These are phyloP conservation scores for Papilio dardanus DNA, from an alignment of 1,140 invertebrate species.

Conservation along the genomic window DNA sequence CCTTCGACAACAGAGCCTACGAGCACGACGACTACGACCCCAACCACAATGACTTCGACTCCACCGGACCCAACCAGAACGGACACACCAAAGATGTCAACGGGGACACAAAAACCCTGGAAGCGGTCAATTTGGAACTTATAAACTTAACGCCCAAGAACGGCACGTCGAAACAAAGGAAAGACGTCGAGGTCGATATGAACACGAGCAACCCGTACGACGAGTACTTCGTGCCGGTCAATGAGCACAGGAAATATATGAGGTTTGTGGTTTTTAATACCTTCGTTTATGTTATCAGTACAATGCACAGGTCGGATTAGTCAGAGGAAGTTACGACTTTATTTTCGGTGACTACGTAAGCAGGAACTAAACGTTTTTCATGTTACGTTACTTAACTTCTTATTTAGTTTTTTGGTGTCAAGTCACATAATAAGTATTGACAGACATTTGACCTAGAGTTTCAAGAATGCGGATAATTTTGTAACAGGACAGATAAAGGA, in stretches of 20 bases:
- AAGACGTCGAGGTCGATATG: conserved; percentile 88
- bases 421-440: background rate
- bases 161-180: conserved; percentile 82
- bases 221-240: conserved; percentile 92
- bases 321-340: background rate
- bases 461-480: no score
- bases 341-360: background rate
- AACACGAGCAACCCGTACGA: conserved; percentile 87
- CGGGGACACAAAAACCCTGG: conserved; percentile 77
- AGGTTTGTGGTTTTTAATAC: conserved; percentile 83
- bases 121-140: conserved; percentile 91
- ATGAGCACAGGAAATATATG: conserved; percentile 92
- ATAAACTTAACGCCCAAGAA: conserved; percentile 89
- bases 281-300: conserved; percentile 5
- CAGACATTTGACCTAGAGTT: no score
- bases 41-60: conserved; percentile 75
- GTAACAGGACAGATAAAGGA: background rate
- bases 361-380: background rate
- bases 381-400: no score
- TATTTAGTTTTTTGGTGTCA: background rate
- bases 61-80: conserved; percentile 62
- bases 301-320: background rate
- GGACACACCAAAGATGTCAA: conserved; percentile 69
- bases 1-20: conserved; percentile 75
- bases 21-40: conserved; percentile 71